A percentile compares a stretch with the other conserved stretches of the same genome.
phyloP scores from a whole-genome alignment of 2,797 vertebrate genomes.

The Ispidina lecontei region DNA sequence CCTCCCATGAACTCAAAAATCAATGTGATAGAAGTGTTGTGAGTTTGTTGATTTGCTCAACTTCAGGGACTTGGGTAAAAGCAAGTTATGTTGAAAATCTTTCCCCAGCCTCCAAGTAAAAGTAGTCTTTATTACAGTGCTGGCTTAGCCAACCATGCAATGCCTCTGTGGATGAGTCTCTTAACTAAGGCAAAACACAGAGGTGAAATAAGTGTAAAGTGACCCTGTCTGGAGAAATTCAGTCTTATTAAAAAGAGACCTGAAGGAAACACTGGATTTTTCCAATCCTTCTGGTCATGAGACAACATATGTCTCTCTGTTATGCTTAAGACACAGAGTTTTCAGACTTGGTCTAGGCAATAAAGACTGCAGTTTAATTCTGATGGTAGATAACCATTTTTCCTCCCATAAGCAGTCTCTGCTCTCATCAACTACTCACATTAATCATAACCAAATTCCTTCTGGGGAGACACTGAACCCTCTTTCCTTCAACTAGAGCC shows the following conservation, averaged over 20 bases:
- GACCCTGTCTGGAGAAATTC: background rate
- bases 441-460: background rate
- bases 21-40: background rate
- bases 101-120: background rate
- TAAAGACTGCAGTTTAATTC: background rate
- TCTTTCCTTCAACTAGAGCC: background rate
- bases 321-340: background rate
- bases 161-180: background rate
- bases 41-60: background rate
- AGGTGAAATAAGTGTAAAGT: background rate
- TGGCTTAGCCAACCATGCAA: background rate
- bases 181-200: background rate
- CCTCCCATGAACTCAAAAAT: background rate
- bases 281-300: background rate
- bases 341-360: background rate
- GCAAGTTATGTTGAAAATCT: background rate
- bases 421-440: background rate
- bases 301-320: background rate
- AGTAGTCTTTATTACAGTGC: background rate
- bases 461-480: background rate
- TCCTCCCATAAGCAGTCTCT: background rate
- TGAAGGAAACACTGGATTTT: background rate
- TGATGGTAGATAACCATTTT: background rate
- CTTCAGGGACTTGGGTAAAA: background rate
- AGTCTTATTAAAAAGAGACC: background rate